These are phyloP conservation scores for Pseudoatta argentina DNA, from an alignment of 1,140 invertebrate genomes.

Conservation along the genomic window DNA sequence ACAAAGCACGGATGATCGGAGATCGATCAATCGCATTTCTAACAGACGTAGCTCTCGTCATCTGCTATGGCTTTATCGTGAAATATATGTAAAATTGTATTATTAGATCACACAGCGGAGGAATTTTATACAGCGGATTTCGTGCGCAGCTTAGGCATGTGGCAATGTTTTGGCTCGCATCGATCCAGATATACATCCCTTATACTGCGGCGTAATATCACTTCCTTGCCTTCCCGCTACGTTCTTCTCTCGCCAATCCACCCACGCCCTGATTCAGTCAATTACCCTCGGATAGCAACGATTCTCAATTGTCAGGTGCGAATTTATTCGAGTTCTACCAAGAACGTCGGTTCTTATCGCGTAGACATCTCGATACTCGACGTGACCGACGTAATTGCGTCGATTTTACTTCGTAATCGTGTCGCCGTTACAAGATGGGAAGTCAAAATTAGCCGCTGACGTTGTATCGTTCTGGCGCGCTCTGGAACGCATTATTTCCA, in stretches of 20 bases:
- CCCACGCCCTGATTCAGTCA: conserved; percentile 84
- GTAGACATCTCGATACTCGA: not conserved
- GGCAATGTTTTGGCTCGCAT: conserved; percentile 86
- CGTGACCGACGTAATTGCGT: not conserved
- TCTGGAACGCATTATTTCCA: conserved; percentile 37
- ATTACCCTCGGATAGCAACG: conserved; percentile 81
- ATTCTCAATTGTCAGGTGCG: conserved; percentile 75
- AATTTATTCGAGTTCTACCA: not conserved
- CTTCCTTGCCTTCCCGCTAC: conserved; percentile 57
- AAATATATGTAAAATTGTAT: conserved; percentile 9
- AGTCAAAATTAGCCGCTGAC: conserved; percentile 37
- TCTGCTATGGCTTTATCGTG: not conserved
- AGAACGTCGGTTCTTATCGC: not conserved
- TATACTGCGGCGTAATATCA: conserved; percentile 81
- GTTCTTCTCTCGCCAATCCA: conserved; percentile 78
- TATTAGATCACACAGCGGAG: not conserved
- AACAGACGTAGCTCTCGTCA: not conserved
- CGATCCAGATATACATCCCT: conserved; percentile 77
- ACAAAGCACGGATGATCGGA: not conserved
- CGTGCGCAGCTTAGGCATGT: conserved; percentile 81
- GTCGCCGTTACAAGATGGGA: not conserved
- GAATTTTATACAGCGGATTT: not conserved
- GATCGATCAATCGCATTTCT: conserved; percentile 10
- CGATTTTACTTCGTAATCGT: not conserved
- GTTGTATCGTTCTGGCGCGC: not conserved